Conservation (phyloP, 2,113 vertebrate species). For the Triplophysa tibetana region DNA sequence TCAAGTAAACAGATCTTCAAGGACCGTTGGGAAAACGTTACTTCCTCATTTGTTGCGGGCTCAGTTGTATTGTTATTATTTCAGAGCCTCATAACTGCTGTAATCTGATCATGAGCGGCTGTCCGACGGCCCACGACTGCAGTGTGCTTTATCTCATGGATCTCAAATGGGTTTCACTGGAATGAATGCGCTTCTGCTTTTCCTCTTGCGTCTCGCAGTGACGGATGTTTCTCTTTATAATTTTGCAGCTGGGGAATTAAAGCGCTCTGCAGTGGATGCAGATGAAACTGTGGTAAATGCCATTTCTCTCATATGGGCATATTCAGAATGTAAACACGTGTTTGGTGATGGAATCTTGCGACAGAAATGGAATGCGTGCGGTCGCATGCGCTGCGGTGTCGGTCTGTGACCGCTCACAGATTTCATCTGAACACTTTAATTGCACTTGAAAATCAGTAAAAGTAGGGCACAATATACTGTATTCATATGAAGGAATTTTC, state of each 20-base stretch:
- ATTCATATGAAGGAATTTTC: too few species aligned
- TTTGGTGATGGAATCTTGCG: slow-evolving; percentile 34
- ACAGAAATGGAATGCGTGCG: slow-evolving; percentile 13
- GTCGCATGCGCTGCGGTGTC: slow-evolving; percentile 26
- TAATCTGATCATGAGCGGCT: slow-evolving; percentile 43
- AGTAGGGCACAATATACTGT: too few species aligned
- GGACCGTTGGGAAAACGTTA: slow-evolving; percentile 55
- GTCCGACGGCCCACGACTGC: not conserved
- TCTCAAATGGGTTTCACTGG: slow-evolving; percentile 35
- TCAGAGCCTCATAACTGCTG: slow-evolving; percentile 35
- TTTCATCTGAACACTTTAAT: slow-evolving; percentile 27
- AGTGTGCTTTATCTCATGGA: slow-evolving; percentile 11
- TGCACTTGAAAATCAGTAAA: not conserved
- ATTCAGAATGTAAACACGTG: slow-evolving; percentile 35
- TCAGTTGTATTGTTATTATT: slow-evolving; percentile 46
- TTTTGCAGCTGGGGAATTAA: slow-evolving; percentile 38
- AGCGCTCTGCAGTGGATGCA: slow-evolving; percentile 8
- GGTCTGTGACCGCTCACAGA: not conserved
- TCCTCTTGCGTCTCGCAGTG: not conserved
- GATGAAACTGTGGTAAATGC: slow-evolving; percentile 34
- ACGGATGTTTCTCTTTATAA: slow-evolving; percentile 9
- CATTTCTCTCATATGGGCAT: slow-evolving; percentile 18
- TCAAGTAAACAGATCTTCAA: slow-evolving; percentile 57
- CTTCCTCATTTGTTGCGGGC: slow-evolving; percentile 47
- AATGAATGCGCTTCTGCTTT: not conserved